phyloP scores from a whole-genome alignment of 2,113 vertebrate genomes.

The Peromyscus californicus region DNA sequence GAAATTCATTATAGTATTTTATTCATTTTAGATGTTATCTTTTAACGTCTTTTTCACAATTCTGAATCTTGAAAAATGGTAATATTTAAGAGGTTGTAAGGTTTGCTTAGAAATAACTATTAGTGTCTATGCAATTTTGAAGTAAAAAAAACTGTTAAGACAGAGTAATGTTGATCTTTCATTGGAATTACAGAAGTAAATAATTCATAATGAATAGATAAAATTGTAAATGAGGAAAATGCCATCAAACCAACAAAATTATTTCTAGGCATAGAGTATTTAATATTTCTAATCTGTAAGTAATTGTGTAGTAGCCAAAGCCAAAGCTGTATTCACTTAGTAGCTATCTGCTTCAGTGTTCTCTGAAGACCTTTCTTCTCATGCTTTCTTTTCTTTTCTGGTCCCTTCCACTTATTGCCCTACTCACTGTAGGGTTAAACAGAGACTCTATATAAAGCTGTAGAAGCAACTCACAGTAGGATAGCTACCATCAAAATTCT shows the following conservation, averaged over 20 bases:
- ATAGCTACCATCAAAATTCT: not conserved
- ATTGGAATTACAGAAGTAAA: not conserved
- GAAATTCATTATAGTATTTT: not conserved
- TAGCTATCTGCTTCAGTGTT: not conserved
- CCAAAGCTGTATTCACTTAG: constrained; percentile 1
- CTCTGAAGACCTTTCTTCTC: not conserved
- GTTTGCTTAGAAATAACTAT: not conserved
- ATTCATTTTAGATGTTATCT: not conserved
- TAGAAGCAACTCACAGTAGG: not conserved
- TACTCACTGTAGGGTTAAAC: not conserved
- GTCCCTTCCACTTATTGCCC: not conserved
- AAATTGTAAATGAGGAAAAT: constrained; percentile 32
- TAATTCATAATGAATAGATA: not conserved
- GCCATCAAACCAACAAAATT: not conserved
- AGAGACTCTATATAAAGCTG: too few relatives aligned
- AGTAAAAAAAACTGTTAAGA: not conserved
- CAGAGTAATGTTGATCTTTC: not conserved
- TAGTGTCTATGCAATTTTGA: not conserved
- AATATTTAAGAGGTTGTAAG: not conserved
- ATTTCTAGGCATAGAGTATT: not conserved
- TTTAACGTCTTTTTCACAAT: not conserved
- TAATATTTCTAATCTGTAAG: not conserved
- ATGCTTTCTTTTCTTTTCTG: not conserved
- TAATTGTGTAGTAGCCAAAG: not conserved
- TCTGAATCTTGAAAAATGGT: not conserved